These are phyloP conservation scores for Aspidiotus rigidus DNA, from an alignment of 2,888 invertebrate genomes.

Conservation along the genomic window DNA sequence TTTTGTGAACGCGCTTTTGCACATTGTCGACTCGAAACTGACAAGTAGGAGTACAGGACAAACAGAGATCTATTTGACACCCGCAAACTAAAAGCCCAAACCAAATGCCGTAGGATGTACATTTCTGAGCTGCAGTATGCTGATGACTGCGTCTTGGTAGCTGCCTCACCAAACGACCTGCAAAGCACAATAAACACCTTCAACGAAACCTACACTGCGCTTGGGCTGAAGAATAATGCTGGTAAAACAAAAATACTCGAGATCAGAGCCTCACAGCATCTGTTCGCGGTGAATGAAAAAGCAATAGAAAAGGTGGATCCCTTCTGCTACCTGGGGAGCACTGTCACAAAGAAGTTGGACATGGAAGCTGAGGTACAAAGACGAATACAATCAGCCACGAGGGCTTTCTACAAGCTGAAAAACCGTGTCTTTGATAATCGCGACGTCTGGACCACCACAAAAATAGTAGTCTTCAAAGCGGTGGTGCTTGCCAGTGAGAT, in stretches of 20 bases:
- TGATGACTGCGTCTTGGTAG: background rate
- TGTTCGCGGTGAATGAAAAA: too few species aligned
- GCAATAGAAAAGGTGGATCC: background rate
- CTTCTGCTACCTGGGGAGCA: constrained; percentile 1
- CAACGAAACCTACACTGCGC: background rate
- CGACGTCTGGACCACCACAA: background rate
- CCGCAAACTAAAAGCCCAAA: too few species aligned
- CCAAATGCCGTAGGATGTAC: too few species aligned
- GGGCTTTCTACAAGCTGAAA: background rate
- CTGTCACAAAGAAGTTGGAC: too few species aligned
- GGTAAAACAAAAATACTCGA: background rate
- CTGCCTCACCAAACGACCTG: too few species aligned
- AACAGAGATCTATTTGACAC: too few species aligned
- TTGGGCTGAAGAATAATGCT: background rate
- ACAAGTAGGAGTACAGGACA: too few species aligned
- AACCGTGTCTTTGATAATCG: background rate
- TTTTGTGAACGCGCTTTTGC: too few species aligned
- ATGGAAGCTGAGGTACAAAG: too few species aligned
- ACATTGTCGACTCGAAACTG: too few species aligned
- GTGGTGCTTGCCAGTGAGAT: background rate
- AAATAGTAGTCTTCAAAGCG: background rate
- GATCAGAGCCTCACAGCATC: too few species aligned
- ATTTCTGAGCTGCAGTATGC: constrained; percentile 1
- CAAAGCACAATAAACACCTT: background rate
- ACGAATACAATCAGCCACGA: constrained; percentile 1